Conservation (phyloP, 2,113 vertebrate species). For the Nothocercus nigrocapillus region DNA sequence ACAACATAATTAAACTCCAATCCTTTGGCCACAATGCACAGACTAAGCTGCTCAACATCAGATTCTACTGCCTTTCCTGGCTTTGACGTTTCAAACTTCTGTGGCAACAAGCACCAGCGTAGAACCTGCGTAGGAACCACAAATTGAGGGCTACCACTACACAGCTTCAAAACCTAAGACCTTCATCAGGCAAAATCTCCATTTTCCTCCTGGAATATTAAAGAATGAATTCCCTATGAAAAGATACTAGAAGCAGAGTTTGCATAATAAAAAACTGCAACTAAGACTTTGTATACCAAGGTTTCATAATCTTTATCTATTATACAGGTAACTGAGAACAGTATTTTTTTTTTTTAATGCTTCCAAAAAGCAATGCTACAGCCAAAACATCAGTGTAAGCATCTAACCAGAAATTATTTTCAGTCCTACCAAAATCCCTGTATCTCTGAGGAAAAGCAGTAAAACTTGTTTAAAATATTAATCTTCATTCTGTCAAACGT, state of each 20-base stretch:
- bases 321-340: neutral
- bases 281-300: neutral
- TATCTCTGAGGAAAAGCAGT: neutral
- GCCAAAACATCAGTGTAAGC: neutral
- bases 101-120: neutral
- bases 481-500: neutral
- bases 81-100: neutral
- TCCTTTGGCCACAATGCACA: neutral
- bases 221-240: neutral
- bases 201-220: neutral
- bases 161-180: neutral
- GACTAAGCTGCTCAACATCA: neutral
- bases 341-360: neutral
- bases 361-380: neutral
- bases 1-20: rapidly evolving
- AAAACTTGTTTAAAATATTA: neutral
- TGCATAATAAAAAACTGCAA: neutral
- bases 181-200: neutral
- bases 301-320: neutral
- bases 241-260: no score
- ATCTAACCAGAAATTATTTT: neutral
- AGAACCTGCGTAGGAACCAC: rapidly evolving
- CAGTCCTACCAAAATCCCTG: neutral
- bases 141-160: neutral
- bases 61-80: neutral